A percentile compares a stretch with the other conserved stretches of the same genome.
These are phyloP conservation scores for Hyperoplus lanceolatus DNA, from an alignment of 2,797 vertebrate genomes.

Conservation along the genomic window DNA sequence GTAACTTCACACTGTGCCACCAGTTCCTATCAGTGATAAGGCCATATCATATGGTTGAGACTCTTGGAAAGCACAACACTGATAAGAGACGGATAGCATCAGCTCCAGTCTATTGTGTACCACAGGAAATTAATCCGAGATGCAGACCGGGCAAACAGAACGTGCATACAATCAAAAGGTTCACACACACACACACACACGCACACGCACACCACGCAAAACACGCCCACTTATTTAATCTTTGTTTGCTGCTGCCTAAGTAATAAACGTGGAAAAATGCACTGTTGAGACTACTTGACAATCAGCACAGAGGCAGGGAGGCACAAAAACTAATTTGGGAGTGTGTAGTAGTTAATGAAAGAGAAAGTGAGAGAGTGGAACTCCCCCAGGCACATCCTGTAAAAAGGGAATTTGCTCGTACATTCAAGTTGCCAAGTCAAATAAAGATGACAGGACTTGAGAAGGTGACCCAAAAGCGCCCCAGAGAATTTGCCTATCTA, in stretches of 20 bases:
- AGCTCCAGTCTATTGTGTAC: conserved; percentile 60
- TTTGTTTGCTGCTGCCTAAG: conserved; percentile 41
- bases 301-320: conserved; percentile 52
- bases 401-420: conserved; percentile 42
- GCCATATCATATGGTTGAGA: conserved; percentile 57
- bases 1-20: conserved; percentile 41
- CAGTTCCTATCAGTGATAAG: conserved; percentile 37
- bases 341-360: conserved; percentile 45
- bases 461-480: conserved; percentile 38
- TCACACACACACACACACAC: conserved; percentile 11
- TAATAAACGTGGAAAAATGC: conserved; percentile 47
- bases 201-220: neutral
- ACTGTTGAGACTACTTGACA: conserved; percentile 34
- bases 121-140: conserved; percentile 77
- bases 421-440: conserved; percentile 30
- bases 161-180: neutral
- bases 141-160: conserved; percentile 60
- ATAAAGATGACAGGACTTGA: conserved; percentile 30
- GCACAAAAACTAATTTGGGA: conserved; percentile 37
- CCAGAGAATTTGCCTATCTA: neutral
- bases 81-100: conserved; percentile 72
- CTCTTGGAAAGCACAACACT: conserved; percentile 57
- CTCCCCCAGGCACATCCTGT: conserved; percentile 42
- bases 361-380: conserved; percentile 38
- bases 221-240: conserved; percentile 52